A percentile compares a stretch with the other conserved stretches of the same genome.
Conservation (phyloP, 2,888 invertebrate species). For the Calliphora vomitoria region DNA sequence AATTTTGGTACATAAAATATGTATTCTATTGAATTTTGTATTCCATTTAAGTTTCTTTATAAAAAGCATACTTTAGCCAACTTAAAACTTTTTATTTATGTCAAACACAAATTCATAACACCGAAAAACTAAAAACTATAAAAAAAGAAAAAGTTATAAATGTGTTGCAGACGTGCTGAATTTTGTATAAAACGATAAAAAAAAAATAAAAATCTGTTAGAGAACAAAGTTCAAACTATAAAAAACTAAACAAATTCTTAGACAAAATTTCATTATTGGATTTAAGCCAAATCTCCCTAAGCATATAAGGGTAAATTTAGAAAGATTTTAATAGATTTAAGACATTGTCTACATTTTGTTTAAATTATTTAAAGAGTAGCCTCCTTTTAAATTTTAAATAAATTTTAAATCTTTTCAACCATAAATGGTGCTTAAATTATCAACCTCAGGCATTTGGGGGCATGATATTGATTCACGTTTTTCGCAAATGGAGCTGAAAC, state of each 20-base stretch:
- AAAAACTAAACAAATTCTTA: background rate
- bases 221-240: slow-evolving; percentile 18
- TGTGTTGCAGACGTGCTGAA: slow-evolving; percentile 59
- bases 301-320: too few species aligned
- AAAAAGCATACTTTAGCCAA: background rate
- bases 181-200: slow-evolving; percentile 38
- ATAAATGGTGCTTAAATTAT: slow-evolving; percentile 52
- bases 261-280: slow-evolving; percentile 13
- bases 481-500: slow-evolving; percentile 38
- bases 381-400: background rate
- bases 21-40: too few species aligned
- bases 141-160: slow-evolving; percentile 20
- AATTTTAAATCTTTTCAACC: slow-evolving; percentile 18
- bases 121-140: background rate
- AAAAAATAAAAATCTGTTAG: slow-evolving; percentile 42
- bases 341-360: too few species aligned
- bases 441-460: background rate
- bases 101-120: slow-evolving; percentile 28
- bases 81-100: slow-evolving; percentile 35
- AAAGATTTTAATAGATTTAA: too few species aligned
- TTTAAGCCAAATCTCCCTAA: background rate
- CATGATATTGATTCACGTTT: slow-evolving; percentile 69
- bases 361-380: too few species aligned
- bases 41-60: background rate
- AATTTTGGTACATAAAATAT: too few species aligned